Percentiles rank a stretch among this genome's conserved stretches.
Conservation (phyloP, 2,888 invertebrate species). For the Andrena marginata region DNA sequence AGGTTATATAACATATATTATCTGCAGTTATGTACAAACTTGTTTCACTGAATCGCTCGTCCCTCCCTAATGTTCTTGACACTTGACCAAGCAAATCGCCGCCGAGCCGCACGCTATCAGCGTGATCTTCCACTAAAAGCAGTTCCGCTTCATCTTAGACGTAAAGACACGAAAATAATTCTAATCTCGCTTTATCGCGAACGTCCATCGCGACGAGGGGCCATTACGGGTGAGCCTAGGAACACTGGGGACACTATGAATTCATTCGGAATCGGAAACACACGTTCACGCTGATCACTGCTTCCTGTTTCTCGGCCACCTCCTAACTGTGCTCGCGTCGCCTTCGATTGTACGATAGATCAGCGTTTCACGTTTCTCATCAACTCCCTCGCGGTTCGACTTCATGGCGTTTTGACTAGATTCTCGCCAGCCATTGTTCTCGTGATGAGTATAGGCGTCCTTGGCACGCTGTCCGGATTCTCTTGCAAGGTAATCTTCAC, state of each 20-base stretch:
- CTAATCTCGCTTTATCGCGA: constrained; percentile 25
- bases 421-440: constrained; percentile 92
- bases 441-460: constrained; percentile 93
- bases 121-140: constrained; percentile 17
- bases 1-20: constrained; percentile 10
- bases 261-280: constrained; percentile 12
- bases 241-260: constrained; percentile 57
- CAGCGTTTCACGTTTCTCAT: background rate
- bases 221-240: constrained; percentile 52
- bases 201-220: constrained; percentile 39
- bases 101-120: constrained; percentile 5
- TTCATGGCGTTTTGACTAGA: constrained; percentile 88
- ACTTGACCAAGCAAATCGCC: constrained; percentile 15
- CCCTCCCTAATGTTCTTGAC: background rate
- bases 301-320: background rate
- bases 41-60: constrained; percentile 35
- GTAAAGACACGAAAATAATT: constrained; percentile 12
- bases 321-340: background rate
- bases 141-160: constrained; percentile 3
- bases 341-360: constrained; percentile 4
- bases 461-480: constrained; percentile 90
- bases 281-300: constrained; percentile 1
- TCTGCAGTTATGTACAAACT: constrained; percentile 66
- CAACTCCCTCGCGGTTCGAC: background rate
- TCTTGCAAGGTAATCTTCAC: constrained; percentile 92